A percentile compares a stretch with the other conserved stretches of the same genome.
These are phyloP conservation scores for Acanthoscelides obtectus DNA, from an alignment of 2,888 invertebrate genomes.

Conservation along the genomic window DNA sequence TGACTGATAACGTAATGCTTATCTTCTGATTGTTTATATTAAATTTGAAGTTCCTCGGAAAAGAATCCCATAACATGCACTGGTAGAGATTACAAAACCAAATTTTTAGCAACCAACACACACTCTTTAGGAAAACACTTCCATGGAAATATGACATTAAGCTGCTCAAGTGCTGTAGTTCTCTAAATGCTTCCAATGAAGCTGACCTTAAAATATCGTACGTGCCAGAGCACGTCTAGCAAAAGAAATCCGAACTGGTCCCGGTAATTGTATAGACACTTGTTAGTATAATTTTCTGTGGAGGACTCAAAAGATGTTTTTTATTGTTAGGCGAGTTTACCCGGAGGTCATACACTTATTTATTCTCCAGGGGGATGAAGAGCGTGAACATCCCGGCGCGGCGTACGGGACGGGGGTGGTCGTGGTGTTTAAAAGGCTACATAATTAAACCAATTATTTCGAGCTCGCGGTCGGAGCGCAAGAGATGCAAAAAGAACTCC, in stretches of 20 bases:
- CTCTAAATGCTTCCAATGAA: no score
- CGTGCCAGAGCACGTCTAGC: neutral
- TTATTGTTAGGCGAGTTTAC: neutral
- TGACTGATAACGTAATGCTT: no score
- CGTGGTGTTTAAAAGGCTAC: neutral
- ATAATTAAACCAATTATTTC: neutral
- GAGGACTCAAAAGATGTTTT: neutral
- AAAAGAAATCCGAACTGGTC: neutral
- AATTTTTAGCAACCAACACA: no score
- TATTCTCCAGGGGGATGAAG: neutral
- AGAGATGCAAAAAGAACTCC: neutral
- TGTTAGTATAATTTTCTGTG: neutral
- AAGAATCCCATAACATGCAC: no score
- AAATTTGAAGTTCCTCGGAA: no score
- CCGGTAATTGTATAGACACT: neutral
- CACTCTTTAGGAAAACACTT: no score
- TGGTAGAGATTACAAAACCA: no score
- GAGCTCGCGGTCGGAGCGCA: neutral
- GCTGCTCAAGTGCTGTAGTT: no score
- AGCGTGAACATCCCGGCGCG: neutral
- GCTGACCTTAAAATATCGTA: neutral
- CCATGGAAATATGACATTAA: no score
- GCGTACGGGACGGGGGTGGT: no score
- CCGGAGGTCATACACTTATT: neutral
- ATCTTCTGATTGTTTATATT: no score